Percentiles rank a stretch among this genome's conserved stretches.
Evolutionary conservation across 1,140 invertebrate genomes (phyloP).

Genomic region (Schlechtendalia chinensis): DNA sequence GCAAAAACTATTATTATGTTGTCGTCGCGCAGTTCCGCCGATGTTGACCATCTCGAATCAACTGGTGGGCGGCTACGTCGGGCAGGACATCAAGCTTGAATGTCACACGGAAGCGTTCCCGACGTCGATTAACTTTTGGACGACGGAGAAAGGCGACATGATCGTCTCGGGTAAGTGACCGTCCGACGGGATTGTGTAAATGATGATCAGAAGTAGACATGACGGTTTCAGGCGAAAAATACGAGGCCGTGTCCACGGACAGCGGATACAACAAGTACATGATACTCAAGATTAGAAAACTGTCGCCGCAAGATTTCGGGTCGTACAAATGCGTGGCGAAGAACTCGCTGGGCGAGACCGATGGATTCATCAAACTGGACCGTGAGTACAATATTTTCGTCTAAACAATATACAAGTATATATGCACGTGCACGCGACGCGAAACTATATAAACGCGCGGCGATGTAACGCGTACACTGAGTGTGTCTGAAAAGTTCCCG

Average conservation of each 20-base stretch:
- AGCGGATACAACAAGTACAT: slow-evolving; percentile 83
- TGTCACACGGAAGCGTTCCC: slow-evolving; percentile 87
- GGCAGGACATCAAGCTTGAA: slow-evolving; percentile 77
- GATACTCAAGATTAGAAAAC: slow-evolving; percentile 80
- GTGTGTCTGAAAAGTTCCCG: too few relatives aligned
- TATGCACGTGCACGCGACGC: too few relatives aligned
- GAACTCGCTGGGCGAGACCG: slow-evolving; percentile 89
- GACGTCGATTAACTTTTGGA: slow-evolving; percentile 86
- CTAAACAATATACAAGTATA: too few relatives aligned
- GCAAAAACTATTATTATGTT: too few relatives aligned
- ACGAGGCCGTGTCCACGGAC: slow-evolving; percentile 74
- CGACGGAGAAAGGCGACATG: slow-evolving; percentile 80
- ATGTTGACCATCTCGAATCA: slow-evolving; percentile 85
- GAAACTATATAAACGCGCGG: too few relatives aligned
- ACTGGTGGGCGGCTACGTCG: slow-evolving; percentile 77
- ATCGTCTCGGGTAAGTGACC: slow-evolving; percentile 75
- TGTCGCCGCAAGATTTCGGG: slow-evolving; percentile 76
- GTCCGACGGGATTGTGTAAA: slow-evolving; percentile 4
- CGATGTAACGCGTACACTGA: too few relatives aligned
- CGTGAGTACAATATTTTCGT: slow-evolving; percentile 68
- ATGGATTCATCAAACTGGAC: slow-evolving; percentile 87
- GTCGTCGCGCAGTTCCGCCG: slow-evolving; percentile 70
- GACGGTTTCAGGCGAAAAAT: slow-evolving; percentile 74
- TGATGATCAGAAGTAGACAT: slow-evolving; percentile 51
- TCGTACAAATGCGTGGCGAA: slow-evolving; percentile 91